Percentiles rank a stretch among this genome's conserved stretches.
phyloP scores from a whole-genome alignment of 1,140 invertebrate genomes.

The Gonatopus flavifemur region DNA sequence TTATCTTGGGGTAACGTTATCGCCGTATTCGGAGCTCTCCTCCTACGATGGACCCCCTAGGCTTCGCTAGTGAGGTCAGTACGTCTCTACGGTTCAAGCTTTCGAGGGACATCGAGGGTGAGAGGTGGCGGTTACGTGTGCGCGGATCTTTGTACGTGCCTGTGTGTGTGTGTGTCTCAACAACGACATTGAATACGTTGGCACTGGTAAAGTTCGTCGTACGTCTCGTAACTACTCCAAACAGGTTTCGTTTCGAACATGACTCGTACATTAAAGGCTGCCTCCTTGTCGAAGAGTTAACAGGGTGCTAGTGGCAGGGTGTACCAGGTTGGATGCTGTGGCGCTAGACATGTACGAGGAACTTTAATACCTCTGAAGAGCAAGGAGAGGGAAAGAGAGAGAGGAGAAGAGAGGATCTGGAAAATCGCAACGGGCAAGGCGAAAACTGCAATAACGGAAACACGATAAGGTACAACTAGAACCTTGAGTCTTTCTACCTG shows the following conservation, averaged over 20 bases:
- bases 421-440: too few species aligned
- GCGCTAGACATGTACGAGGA: constrained; percentile 3
- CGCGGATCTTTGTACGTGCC: too few species aligned
- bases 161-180: too few species aligned
- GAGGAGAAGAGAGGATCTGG: neutral
- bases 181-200: too few species aligned
- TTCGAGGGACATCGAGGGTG: too few species aligned
- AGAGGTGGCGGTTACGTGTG: too few species aligned
- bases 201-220: constrained; percentile 26
- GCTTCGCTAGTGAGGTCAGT: constrained; percentile 24
- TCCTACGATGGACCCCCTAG: constrained; percentile 17
- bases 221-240: constrained; percentile 44
- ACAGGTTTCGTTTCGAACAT: constrained; percentile 47
- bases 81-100: constrained; percentile 22
- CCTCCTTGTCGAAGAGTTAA: constrained; percentile 26
- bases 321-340: neutral
- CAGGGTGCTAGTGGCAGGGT: neutral
- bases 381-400: neutral
- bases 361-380: neutral
- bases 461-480: too few species aligned
- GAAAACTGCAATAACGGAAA: too few species aligned
- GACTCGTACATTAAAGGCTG: constrained; percentile 52
- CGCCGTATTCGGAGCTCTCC: constrained; percentile 7
- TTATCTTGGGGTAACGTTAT: constrained; percentile 35
- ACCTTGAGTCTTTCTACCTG: too few species aligned